Evolutionary conservation across 2,113 vertebrate species (phyloP).

Genomic region (Otus sunia): DNA sequence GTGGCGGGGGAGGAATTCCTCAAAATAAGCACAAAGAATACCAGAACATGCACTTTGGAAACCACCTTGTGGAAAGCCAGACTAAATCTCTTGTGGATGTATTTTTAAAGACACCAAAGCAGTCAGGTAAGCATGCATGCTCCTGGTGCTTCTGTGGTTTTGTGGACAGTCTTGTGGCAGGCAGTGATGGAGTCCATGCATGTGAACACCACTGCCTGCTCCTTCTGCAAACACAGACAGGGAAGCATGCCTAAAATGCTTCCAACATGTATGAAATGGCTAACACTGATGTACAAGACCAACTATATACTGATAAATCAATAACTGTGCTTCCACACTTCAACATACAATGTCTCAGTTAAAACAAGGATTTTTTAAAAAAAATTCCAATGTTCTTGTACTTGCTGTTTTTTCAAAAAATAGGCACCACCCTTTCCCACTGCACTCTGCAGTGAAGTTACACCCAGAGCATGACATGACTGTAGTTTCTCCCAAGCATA

Average conservation of each 20-base stretch:
- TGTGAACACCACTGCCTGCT: background rate
- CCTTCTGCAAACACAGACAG: fast-evolving
- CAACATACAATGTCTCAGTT: background rate
- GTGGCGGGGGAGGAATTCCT: fast-evolving
- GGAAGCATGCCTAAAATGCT: background rate
- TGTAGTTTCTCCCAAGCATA: background rate
- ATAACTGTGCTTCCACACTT: background rate
- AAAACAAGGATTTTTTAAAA: background rate
- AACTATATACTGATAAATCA: background rate
- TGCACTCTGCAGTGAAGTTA: conserved; percentile 10
- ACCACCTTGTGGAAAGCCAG: background rate
- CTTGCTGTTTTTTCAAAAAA: background rate
- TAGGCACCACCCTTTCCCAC: conserved; percentile 22
- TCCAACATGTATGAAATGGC: background rate
- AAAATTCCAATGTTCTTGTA: background rate
- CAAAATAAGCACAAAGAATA: background rate
- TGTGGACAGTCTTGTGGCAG: background rate
- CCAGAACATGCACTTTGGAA: background rate
- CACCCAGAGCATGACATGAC: background rate
- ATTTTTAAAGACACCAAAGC: background rate
- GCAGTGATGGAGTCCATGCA: background rate
- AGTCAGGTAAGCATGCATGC: background rate
- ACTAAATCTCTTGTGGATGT: background rate
- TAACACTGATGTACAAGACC: background rate
- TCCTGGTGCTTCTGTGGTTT: background rate